Evolutionary conservation across 1,140 invertebrate genomes (phyloP).

Genomic region (Metopolophium dirhodum): DNA sequence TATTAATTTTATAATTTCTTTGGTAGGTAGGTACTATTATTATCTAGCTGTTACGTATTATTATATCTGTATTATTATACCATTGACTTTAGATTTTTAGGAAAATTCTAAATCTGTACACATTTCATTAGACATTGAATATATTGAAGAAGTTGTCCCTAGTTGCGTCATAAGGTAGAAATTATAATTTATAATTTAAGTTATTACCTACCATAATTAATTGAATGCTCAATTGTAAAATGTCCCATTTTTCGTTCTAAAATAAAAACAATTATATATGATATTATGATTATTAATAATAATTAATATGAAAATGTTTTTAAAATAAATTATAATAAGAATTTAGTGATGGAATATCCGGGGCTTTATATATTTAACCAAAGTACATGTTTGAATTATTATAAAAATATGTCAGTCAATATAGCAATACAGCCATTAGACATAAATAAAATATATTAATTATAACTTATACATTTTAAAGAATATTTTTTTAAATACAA

Average conservation of each 20-base stretch:
- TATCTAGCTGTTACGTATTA: too few species aligned
- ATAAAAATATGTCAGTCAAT: neutral
- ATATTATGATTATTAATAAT: neutral
- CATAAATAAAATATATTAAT: neutral
- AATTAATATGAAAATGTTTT: too few species aligned
- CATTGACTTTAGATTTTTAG: too few species aligned
- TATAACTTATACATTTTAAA: too few species aligned
- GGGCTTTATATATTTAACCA: neutral
- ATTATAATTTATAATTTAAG: neutral
- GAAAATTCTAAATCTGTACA: too few species aligned
- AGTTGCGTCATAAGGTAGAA: neutral
- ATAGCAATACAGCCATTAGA: neutral
- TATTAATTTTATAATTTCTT: too few species aligned
- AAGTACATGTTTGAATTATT: neutral
- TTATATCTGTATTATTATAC: too few species aligned
- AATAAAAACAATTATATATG: neutral
- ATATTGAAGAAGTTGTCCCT: too few species aligned
- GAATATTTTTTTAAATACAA: neutral
- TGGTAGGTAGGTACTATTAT: too few species aligned
- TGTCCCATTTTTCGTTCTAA: slow-evolving; percentile 36
- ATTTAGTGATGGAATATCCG: neutral
- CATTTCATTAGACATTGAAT: too few species aligned
- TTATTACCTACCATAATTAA: slow-evolving; percentile 20
- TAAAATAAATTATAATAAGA: too few species aligned
- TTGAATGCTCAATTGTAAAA: slow-evolving; percentile 36